Conservation (phyloP, 2,888 invertebrate genomes). For the Steinernema carpocapsae region DNA sequence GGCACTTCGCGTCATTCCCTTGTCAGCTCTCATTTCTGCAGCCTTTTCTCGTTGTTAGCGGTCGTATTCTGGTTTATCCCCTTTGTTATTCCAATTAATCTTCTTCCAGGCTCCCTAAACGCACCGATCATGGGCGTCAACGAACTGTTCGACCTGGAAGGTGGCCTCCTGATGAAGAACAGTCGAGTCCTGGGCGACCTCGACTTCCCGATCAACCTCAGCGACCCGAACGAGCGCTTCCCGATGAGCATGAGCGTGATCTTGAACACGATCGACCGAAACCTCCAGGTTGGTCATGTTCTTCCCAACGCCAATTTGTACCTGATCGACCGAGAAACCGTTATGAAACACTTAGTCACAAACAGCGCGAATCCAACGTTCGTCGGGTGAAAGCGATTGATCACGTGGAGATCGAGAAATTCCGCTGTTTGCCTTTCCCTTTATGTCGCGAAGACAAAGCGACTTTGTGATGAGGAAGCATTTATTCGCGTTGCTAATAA, state of each 20-base stretch:
- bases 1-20: too few species aligned
- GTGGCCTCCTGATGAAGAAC: conserved; percentile 58
- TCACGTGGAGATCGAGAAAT: neutral
- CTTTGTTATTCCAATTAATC: too few species aligned
- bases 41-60: too few species aligned
- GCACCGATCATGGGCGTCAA: conserved; percentile 54
- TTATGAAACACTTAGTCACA: conserved; percentile 55
- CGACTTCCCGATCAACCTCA: conserved; percentile 60
- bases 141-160: conserved; percentile 63
- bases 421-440: neutral
- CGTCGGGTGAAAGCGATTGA: conserved; percentile 48
- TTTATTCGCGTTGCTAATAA: neutral
- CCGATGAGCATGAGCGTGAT: conserved; percentile 54
- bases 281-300: conserved; percentile 42
- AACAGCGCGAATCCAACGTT: conserved; percentile 60
- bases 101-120: neutral
- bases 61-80: too few species aligned
- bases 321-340: conserved; percentile 59
- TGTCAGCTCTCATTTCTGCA: too few species aligned
- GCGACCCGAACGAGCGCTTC: conserved; percentile 61
- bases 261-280: neutral
- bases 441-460: too few species aligned
- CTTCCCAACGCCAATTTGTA: conserved; percentile 58
- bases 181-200: conserved; percentile 59
- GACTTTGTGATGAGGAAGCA: too few species aligned